Evolutionary conservation across 2,797 vertebrate species (phyloP).

Genomic region (Oceanodroma leucorhoa): DNA sequence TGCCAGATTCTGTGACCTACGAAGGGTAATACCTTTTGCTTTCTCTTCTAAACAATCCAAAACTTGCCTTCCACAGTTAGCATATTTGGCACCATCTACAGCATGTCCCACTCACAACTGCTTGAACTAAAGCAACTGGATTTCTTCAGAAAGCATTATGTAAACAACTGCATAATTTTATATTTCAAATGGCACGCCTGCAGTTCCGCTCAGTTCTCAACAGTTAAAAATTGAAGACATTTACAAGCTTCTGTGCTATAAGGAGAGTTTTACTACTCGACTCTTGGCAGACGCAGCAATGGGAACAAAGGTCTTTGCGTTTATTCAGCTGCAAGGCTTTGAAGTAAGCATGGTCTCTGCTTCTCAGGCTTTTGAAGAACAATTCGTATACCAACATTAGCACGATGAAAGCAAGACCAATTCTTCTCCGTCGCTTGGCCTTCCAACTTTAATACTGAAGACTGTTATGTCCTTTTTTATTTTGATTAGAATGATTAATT

Average conservation of each 20-base stretch:
- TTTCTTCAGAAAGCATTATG: neutral
- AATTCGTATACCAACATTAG: neutral
- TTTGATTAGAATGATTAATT: neutral
- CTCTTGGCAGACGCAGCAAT: slow-evolving; percentile 5
- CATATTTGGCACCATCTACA: neutral
- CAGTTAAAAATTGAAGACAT: neutral
- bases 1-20: neutral
- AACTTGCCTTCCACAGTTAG: neutral
- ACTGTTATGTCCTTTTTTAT: neutral
- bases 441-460: neutral
- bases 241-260: neutral
- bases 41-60: neutral
- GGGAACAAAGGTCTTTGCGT: slow-evolving; percentile 16
- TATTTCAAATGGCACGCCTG: neutral
- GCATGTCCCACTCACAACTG: neutral
- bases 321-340: slow-evolving; percentile 56
- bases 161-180: neutral
- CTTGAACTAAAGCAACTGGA: neutral
- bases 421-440: neutral
- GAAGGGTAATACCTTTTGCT: neutral
- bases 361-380: slow-evolving; percentile 17
- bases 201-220: neutral
- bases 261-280: neutral
- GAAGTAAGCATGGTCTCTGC: neutral
- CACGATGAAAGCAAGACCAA: neutral